Percentiles rank a stretch among this genome's conserved stretches.
phyloP scores from a whole-genome alignment of 2,113 vertebrate genomes.

The Pholis gunnellus region DNA sequence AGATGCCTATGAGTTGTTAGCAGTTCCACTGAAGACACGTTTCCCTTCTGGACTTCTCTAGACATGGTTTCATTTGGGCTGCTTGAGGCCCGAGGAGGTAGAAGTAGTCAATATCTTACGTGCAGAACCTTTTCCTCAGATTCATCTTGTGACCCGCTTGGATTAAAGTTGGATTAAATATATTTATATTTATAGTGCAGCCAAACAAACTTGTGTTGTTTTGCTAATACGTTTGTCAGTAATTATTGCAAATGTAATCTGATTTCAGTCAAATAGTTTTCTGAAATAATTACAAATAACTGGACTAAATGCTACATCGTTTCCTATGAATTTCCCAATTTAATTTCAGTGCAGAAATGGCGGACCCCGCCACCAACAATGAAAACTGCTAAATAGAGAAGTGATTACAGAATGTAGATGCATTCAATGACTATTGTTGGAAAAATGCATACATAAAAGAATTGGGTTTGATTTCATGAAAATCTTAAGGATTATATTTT shows the following conservation, averaged over 20 bases:
- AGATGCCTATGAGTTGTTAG: not conserved
- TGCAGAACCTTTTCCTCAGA: not conserved
- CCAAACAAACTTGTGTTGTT: not conserved
- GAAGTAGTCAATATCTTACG: not conserved
- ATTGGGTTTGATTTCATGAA: not conserved
- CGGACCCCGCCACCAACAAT: not conserved
- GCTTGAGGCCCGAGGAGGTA: not conserved
- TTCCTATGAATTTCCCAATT: not conserved
- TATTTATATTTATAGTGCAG: not conserved
- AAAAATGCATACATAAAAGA: not conserved
- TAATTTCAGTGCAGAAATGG: not conserved
- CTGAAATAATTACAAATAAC: not conserved
- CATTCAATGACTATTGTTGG: not conserved
- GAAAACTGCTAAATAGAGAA: not conserved
- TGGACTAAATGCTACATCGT: not conserved
- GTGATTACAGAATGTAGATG: not conserved
- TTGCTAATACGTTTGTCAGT: not conserved
- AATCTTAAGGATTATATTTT: not conserved
- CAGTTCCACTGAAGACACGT: not conserved
- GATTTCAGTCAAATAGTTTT: not conserved
- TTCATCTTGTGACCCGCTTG: not conserved
- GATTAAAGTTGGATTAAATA: not conserved
- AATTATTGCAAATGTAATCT: not conserved
- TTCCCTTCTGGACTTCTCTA: not conserved
- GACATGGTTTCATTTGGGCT: not conserved